Conservation (phyloP, 2,888 invertebrate genomes). For the Byasa hedistus region DNA sequence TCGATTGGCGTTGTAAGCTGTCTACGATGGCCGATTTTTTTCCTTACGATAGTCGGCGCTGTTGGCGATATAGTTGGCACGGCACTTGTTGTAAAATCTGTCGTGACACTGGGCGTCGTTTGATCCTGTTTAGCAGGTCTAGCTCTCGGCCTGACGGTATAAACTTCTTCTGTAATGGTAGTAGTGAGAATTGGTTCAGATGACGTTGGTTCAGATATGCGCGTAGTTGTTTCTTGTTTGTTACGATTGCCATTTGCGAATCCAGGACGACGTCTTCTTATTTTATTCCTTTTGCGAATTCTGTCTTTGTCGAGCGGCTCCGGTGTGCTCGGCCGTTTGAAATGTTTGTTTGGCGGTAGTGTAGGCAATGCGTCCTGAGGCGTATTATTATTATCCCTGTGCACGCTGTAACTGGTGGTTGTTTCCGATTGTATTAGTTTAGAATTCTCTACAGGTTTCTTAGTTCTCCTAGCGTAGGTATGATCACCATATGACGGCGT, state of each 20-base stretch:
- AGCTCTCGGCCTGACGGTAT: slow-evolving; percentile 63
- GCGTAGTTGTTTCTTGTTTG: slow-evolving; percentile 53
- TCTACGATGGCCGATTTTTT: slow-evolving; percentile 61
- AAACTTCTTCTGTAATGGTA: slow-evolving; percentile 56
- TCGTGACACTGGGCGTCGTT: slow-evolving; percentile 69
- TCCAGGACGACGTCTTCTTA: slow-evolving; percentile 68
- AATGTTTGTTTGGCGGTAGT: slow-evolving; percentile 70
- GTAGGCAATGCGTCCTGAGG: slow-evolving; percentile 66
- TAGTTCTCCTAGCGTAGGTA: slow-evolving; percentile 59
- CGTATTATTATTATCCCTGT: slow-evolving; percentile 45
- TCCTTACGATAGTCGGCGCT: slow-evolving; percentile 64
- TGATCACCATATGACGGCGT: slow-evolving; percentile 64
- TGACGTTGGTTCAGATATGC: slow-evolving; percentile 42
- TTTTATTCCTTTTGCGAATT: slow-evolving; percentile 69
- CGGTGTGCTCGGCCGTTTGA: slow-evolving; percentile 60
- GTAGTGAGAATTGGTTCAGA: slow-evolving; percentile 39
- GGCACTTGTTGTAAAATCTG: slow-evolving; percentile 71
- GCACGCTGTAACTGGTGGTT: slow-evolving; percentile 43
- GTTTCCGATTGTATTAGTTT: slow-evolving; percentile 43
- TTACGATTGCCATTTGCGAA: slow-evolving; percentile 54
- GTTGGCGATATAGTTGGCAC: slow-evolving; percentile 72
- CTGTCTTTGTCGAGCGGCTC: slow-evolving; percentile 60
- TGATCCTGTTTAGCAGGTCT: slow-evolving; percentile 58
- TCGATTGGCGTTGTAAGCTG: slow-evolving; percentile 55
- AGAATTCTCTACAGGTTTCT: slow-evolving; percentile 57